phyloP scores from a whole-genome alignment of 1,140 invertebrate species.

The Druon quercuslanigerum region DNA sequence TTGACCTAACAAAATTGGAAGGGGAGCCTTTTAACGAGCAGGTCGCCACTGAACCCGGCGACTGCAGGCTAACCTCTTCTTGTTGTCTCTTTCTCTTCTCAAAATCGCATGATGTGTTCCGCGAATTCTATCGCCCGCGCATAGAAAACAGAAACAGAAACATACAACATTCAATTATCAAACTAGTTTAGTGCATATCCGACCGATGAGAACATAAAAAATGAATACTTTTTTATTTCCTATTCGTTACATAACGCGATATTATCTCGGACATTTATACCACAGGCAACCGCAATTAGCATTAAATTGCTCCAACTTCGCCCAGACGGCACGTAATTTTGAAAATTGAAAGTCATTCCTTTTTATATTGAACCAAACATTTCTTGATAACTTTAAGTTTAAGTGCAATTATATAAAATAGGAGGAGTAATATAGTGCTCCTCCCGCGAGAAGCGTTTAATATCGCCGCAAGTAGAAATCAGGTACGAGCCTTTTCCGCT shows the following conservation, averaged over 20 bases:
- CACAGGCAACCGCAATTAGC: not conserved
- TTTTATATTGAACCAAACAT: not conserved
- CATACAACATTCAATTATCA: not conserved
- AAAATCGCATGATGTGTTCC: slow-evolving; percentile 48
- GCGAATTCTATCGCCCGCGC: slow-evolving; percentile 39
- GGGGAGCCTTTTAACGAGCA: slow-evolving; percentile 68
- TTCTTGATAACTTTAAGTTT: not conserved
- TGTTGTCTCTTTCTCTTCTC: slow-evolving; percentile 42
- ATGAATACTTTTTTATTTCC: not conserved
- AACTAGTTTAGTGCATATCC: not conserved
- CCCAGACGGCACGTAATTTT: not conserved
- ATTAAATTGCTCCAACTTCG: not conserved
- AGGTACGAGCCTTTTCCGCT: not conserved
- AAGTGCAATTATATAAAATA: too few species aligned
- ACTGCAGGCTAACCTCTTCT: slow-evolving; percentile 38
- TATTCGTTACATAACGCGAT: not conserved
- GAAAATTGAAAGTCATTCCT: not conserved
- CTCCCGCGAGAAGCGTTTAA: too few species aligned
- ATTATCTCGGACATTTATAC: not conserved
- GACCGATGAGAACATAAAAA: not conserved
- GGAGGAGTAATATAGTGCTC: too few species aligned
- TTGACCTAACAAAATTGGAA: slow-evolving; percentile 74
- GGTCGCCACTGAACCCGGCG: slow-evolving; percentile 64
- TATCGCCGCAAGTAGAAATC: not conserved
- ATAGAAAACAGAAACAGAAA: not conserved